Base-by-base conservation (phyloP, 2,888 invertebrate species). In the Craniophora ligustri region DNA sequence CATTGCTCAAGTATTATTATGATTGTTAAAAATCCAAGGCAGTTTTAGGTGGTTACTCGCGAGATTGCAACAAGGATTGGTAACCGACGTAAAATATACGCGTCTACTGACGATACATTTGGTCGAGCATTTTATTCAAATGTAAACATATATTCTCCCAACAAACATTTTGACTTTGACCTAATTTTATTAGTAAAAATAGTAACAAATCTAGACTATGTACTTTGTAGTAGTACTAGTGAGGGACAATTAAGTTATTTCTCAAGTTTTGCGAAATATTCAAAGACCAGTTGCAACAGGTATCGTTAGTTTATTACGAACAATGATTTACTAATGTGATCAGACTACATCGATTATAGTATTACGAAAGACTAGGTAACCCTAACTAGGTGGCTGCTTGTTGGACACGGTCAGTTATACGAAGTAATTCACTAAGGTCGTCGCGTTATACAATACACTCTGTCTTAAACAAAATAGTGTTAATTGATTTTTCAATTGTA, bases 361-460 rank as follows among this genome's bases (percentile, higher is more conserved):
- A 84, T 89, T 88, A 89, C 82, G 81, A 81, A 78, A 75, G 73
- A 71, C n/a, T n/a, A n/a, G n/a, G 56, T 75, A 72, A 80, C 76
- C 75, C 74, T 67, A 56, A 55, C 72, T 73, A 74, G 75, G 65
- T 66, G 61, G 69, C 45, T 41, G 39, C 49, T 44, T 63, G 78
- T 80, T 83, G 64, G 75, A 77, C 76, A 83, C 78, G 86, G 86
- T 81, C 88, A 91, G 91, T 92, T 78, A 76, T 83, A 83, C 82
- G 81, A 76, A 73, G 79, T 79, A 81, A 82, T 75, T 78, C 80
- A 81, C 68, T 80, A 85, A 87, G 84, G 83, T 83, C 86, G 88
- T 78, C 75, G 87, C 81, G 85, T 84, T 80, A 75, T 72, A 73
- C 64, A 65, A 68, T 59, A 62, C 38, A 54, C 23, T 14, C 62